Percentiles rank a stretch among this genome's conserved stretches.
These are phyloP conservation scores for Paradisaea rubra DNA, from an alignment of 2,113 vertebrate genomes.

Conservation along the genomic window DNA sequence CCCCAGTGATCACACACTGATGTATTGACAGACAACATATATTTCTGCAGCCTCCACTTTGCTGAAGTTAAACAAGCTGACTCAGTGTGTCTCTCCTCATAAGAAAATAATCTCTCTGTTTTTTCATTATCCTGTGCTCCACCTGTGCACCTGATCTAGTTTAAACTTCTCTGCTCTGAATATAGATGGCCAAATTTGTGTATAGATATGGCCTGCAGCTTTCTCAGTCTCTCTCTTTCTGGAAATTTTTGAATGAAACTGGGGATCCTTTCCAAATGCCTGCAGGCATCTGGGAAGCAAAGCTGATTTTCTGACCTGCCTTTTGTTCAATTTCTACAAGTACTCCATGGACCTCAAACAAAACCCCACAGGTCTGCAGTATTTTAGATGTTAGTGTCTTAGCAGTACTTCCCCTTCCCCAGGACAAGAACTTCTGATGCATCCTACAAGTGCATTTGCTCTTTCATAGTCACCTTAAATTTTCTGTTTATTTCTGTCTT, in stretches of 20 bases:
- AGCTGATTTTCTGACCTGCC: not conserved
- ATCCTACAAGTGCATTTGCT: not conserved
- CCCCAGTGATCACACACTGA: not conserved
- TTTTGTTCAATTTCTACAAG: not conserved
- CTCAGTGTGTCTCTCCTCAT: not conserved
- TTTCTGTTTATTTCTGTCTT: not conserved
- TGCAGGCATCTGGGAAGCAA: not conserved
- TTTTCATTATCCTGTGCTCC: not conserved
- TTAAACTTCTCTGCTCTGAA: not conserved
- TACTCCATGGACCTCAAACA: not conserved
- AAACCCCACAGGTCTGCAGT: not conserved
- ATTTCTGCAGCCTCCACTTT: not conserved
- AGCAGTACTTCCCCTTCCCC: not conserved
- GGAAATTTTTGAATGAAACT: not conserved
- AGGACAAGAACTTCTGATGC: not conserved
- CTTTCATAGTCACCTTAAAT: not conserved
- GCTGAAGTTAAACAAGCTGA: conserved; percentile 2
- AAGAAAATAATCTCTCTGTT: not conserved
- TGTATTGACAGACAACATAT: not conserved
- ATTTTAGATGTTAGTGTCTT: not conserved
- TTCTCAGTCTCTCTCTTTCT: not conserved
- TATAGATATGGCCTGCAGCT: not conserved
- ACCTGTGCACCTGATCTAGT: not conserved
- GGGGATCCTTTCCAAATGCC: not conserved
- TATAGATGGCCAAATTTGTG: not conserved